A percentile compares a stretch with the other conserved stretches of the same genome.
Conservation (phyloP, 2,113 vertebrate genomes). For the Sapayoa aenigma region DNA sequence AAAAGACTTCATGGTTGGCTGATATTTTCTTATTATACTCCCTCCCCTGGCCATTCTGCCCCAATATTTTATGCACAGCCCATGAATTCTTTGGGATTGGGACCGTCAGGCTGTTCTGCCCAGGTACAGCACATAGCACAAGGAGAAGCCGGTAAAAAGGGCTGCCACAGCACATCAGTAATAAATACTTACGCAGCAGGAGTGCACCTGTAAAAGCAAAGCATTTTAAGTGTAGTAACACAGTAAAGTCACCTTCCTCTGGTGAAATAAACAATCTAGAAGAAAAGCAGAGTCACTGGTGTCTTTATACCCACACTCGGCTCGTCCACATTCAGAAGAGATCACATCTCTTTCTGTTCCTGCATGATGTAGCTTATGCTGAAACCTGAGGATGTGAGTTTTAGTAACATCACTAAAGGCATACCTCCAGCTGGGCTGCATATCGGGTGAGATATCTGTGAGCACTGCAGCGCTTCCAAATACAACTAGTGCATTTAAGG, state of each 20-base stretch:
- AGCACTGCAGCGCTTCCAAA: not conserved
- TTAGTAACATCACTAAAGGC: not conserved
- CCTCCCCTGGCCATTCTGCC: not conserved
- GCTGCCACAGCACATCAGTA: not conserved
- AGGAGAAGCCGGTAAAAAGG: not conserved
- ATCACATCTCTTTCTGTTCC: not conserved
- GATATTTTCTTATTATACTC: not conserved
- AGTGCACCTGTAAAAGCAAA: not conserved
- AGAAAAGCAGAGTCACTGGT: not conserved
- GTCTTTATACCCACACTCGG: not conserved
- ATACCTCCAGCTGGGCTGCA: not conserved
- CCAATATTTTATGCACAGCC: not conserved
- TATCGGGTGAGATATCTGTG: not conserved
- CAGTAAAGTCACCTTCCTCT: not conserved
- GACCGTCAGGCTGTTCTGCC: not conserved
- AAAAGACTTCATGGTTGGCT: not conserved
- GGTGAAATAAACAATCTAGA: not conserved
- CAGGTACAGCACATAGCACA: not conserved
- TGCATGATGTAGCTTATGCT: not conserved
- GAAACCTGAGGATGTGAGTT: not conserved
- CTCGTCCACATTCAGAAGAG: not conserved
- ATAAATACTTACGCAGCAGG: not conserved
- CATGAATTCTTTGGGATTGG: not conserved
- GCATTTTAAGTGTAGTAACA: not conserved
- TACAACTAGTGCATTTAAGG: not conserved